Conservation (phyloP, 2,888 invertebrate species). For the Lochmaea capreae region DNA sequence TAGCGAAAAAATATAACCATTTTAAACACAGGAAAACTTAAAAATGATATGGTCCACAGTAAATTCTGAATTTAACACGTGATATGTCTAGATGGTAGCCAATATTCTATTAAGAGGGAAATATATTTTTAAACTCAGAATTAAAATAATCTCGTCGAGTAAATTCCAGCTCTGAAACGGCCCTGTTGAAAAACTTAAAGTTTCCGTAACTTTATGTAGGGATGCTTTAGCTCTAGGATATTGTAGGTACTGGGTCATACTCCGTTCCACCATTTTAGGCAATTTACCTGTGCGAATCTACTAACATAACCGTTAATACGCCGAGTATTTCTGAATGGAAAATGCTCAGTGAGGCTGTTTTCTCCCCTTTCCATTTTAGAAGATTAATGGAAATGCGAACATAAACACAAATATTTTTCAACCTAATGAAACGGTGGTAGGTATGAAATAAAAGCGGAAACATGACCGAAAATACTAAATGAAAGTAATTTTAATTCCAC, state of each 20-base stretch:
- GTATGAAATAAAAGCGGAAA: neutral
- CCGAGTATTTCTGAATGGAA: conserved; percentile 13
- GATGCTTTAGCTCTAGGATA: neutral
- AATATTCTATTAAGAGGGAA: too few relatives aligned
- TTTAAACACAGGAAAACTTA: too few relatives aligned
- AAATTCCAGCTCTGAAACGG: neutral
- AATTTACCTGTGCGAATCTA: conserved; percentile 18
- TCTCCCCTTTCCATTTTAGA: neutral
- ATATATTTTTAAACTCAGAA: too few relatives aligned
- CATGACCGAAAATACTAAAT: neutral
- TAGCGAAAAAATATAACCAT: too few relatives aligned
- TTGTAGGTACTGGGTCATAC: conserved; percentile 2
- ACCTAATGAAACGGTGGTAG: neutral
- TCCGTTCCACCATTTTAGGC: conserved; percentile 12
- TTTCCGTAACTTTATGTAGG: neutral
- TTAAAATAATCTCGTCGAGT: too few relatives aligned
- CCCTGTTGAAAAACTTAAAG: neutral
- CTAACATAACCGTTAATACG: conserved; percentile 27
- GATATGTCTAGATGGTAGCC: too few relatives aligned
- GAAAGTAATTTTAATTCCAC: neutral
- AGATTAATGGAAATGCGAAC: neutral
- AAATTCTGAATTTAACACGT: too few relatives aligned
- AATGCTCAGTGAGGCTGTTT: conserved; percentile 15
- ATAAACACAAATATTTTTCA: neutral
- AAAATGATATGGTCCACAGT: too few relatives aligned